A percentile compares a stretch with the other conserved stretches of the same genome.
These are phyloP conservation scores for Lathronympha strigana DNA, from an alignment of 2,888 invertebrate species.

Conservation along the genomic window DNA sequence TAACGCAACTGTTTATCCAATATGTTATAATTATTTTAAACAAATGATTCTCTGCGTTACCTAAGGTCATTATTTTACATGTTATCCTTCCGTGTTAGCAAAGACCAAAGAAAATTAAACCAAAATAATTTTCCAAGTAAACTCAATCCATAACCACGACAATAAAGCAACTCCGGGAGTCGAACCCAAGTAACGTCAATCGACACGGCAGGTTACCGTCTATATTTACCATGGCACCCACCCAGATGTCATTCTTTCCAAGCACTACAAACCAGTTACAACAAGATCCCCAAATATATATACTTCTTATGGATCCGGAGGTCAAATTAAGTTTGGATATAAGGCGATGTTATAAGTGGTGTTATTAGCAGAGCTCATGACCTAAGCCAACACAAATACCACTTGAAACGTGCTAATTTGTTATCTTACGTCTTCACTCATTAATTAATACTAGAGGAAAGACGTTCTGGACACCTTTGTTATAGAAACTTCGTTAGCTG, in stretches of 20 bases:
- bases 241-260: constrained; percentile 8
- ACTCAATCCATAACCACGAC: neutral
- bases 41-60: too few relatives aligned
- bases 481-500: neutral
- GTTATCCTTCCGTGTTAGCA: too few relatives aligned
- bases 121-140: neutral
- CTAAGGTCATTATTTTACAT: too few relatives aligned
- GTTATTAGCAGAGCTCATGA: constrained; percentile 9
- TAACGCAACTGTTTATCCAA: too few relatives aligned
- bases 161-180: neutral
- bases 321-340: neutral
- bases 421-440: constrained; percentile 1
- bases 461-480: constrained; percentile 6
- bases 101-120: too few relatives aligned
- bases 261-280: neutral
- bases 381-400: constrained; percentile 20
- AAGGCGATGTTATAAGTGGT: neutral
- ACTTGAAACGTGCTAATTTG: constrained; percentile 12
- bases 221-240: constrained; percentile 1
- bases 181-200: constrained; percentile 5
- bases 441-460: neutral
- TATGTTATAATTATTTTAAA: too few relatives aligned
- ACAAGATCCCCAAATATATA: neutral
- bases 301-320: neutral
- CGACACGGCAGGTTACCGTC: neutral